Base-by-base conservation (phyloP, 2,888 invertebrate genomes). In the Himalopsyche kuldschensis region DNA sequence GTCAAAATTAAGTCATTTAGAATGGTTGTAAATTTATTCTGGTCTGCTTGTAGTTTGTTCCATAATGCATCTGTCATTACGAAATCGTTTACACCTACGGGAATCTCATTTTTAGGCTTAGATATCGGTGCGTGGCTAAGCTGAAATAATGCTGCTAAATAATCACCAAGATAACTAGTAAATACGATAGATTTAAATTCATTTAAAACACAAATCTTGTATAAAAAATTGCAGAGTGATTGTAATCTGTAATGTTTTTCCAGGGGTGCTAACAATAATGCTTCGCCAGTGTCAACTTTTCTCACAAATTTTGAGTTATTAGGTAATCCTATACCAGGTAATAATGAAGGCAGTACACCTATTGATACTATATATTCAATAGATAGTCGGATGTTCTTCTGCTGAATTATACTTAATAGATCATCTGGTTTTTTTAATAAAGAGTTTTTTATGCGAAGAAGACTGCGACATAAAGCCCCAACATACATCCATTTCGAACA, bases 101-200 rank as follows among this genome's bases (percentile, higher is more conserved):
- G 90, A 82, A 89, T 88, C 3, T 87, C 84, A 84, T 86, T 86
- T 0, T 91, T 89, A 82, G 95, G 94, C 89, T 94, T 93, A 85
- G 92, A 93, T 46, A 95, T 88, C 8, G 94, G 94, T 48, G 94
- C 94, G 90, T 93, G 93, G 32, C 93, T 91, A 78, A 96, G 89
- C 89, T 96, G 96, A 87, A 95, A 93, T 35, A 96, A 89, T 3
- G 93, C 93, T 82, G 94, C 94, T 79, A 96, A 89, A 86, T 95
- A 90, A 88, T 93, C 93, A 88, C 91, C 91, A 82, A 94, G 88
- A 90, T 93, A 91, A 86, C 93, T 89, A 79, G 93, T 90, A 84
- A 94, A 87, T 85, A 95, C 90, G 83, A 93, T 90, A 87, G 91
- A 90, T 88, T 92, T 91, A 78, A 95, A 89, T 85, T 93, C 91